A percentile compares a stretch with the other conserved stretches of the same genome.
These are phyloP conservation scores for Drosophila sturtevanti DNA, from an alignment of 1,140 invertebrate species.

Conservation along the genomic window DNA sequence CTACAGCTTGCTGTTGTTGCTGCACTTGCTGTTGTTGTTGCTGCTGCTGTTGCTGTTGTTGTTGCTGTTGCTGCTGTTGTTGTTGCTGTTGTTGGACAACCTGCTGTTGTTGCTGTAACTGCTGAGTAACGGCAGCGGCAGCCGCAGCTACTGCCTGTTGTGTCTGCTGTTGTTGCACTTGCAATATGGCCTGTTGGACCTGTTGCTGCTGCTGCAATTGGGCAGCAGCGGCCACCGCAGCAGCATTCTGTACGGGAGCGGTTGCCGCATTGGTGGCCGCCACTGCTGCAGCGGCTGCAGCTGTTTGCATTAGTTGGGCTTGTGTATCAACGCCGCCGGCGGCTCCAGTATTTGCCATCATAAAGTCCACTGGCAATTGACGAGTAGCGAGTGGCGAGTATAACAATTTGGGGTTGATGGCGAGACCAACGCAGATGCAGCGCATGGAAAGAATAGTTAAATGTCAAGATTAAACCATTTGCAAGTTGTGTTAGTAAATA, in stretches of 20 bases:
- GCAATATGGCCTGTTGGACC: conserved; percentile 80
- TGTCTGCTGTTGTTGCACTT: conserved; percentile 82
- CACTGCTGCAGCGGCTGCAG: conserved; percentile 84
- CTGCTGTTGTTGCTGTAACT: conserved; percentile 69
- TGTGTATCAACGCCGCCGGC: conserved; percentile 84
- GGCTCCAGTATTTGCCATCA: conserved; percentile 84
- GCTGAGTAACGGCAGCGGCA: conserved; percentile 76
- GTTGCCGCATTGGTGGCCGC: conserved; percentile 85
- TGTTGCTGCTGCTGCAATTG: conserved; percentile 84
- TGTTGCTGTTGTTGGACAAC: conserved; percentile 46
- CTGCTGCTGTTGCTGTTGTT: conserved; percentile 46
- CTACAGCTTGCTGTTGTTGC: conserved; percentile 35
- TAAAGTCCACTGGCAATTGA: conserved; percentile 71
- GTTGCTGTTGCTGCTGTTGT: conserved; percentile 45
- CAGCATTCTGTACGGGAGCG: conserved; percentile 87
- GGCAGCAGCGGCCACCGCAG: conserved; percentile 86
- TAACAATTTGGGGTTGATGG: conserved; percentile 31
- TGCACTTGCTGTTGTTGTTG: conserved; percentile 47
- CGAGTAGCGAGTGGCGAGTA: conserved; percentile 3
- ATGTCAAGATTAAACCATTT: conserved; percentile 80
- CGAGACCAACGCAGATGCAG: conserved; percentile 59
- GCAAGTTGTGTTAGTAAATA: conserved; percentile 59
- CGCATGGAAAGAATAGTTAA: conserved; percentile 67
- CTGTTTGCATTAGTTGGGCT: conserved; percentile 85
- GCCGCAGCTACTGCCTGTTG: conserved; percentile 88